Conservation (phyloP, 2,888 invertebrate species). For the Spodoptera exigua region DNA sequence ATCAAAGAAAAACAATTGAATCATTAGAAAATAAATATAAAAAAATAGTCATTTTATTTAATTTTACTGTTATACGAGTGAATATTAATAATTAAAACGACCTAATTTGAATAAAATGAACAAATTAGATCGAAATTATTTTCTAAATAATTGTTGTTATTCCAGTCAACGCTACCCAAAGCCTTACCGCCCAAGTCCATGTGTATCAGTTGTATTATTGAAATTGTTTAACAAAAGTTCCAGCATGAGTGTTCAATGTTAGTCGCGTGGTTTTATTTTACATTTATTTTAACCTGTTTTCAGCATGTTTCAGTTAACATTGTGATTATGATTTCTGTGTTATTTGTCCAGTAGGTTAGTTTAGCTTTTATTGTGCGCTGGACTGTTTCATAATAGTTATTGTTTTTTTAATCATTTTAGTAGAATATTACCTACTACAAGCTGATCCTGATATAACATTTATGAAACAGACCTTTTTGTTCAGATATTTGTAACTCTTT, state of each 20-base stretch:
- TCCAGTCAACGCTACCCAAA: too few species aligned
- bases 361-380: constrained; percentile 46
- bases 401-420: not conserved
- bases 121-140: too few species aligned
- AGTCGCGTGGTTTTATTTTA: constrained; percentile 40
- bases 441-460: not conserved
- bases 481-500: not conserved
- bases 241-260: constrained; percentile 56
- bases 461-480: constrained; percentile 47
- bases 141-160: too few species aligned
- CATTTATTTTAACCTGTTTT: constrained; percentile 49
- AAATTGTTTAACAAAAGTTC: constrained; percentile 50
- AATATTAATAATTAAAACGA: too few species aligned
- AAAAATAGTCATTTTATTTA: too few species aligned
- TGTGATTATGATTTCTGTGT: constrained; percentile 57
- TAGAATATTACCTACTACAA: not conserved
- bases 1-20: too few species aligned
- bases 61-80: too few species aligned
- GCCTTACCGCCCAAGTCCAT: too few species aligned
- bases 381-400: constrained; percentile 37
- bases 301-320: constrained; percentile 57
- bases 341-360: constrained; percentile 62
- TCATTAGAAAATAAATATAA: too few species aligned
- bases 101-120: too few species aligned
- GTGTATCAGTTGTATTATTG: too few species aligned